Evolutionary conservation across 2,113 vertebrate species (phyloP), one percentile per base, ranked within the genome.

Genomic region (Casuarius casuarius): DNA sequence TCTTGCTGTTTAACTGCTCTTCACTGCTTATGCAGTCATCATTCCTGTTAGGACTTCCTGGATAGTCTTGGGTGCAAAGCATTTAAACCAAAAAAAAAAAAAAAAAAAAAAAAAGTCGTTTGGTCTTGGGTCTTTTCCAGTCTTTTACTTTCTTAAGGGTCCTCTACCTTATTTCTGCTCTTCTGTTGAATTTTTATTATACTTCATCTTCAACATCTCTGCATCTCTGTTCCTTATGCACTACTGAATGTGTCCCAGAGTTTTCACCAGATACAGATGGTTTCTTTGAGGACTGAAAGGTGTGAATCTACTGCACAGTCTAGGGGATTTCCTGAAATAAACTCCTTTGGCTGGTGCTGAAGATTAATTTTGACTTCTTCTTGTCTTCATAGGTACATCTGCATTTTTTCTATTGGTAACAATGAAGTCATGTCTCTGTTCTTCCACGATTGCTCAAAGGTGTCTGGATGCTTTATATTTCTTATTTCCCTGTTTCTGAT

Each of bases 291-390:
- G 42, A 29, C 3, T 40, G 21, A 82, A 89, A 93, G 56, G 2
- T 8, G 8, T 8, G 4, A 71, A 25, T 82, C 63, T 28, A 14
- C 9, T 0, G 0, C 25, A 77, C 3, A 38, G 0, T 77, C 62
- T 44, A 42, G 17, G 10, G 15, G 0, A 12, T 84, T 73, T 87
- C 23, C 33, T 71, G 49, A 52, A 84, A 78, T 61, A 75, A 38
- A 2, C 1, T 44, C 7, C 46, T 78, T 59, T 17, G 12, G 1
- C 46, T 46, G 9, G 7, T 78, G 40, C 11, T 75, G 19, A 75
- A 78, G 20, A 28, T 84, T 26, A 40, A 35, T 81, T 84, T 80
- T n/a, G 46, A 26, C 14, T 70, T 21, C 0, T 2, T 44, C 31
- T 93, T 85, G 3, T 28, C 48, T 79, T 87, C 46, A 11, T 44